phyloP scores from a whole-genome alignment of 2,797 vertebrate genomes.

The Microctenopoma stevenorrisi region DNA sequence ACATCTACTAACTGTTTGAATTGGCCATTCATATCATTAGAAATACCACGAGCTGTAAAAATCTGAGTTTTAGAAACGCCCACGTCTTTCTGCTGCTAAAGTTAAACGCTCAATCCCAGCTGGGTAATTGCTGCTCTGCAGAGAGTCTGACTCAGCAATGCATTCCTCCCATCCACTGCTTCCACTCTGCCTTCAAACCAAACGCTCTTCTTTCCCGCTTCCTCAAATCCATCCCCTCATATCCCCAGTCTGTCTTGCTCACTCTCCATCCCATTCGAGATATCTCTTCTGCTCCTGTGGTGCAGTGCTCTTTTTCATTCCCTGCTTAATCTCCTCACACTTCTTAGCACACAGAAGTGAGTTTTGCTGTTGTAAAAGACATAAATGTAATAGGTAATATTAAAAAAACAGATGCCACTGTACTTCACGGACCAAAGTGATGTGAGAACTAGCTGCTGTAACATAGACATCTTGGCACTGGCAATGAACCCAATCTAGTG shows the following conservation, averaged over 20 bases:
- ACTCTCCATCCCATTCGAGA: not conserved
- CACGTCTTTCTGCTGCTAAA: constrained; percentile 45
- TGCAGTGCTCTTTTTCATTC: not conserved
- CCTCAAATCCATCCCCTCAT: constrained; percentile 11
- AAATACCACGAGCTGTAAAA: not conserved
- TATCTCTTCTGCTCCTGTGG: constrained; percentile 3
- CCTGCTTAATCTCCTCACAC: constrained; percentile 20
- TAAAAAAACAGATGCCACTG: not conserved
- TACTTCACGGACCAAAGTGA: not conserved
- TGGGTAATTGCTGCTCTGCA: constrained; percentile 74
- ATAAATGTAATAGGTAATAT: not conserved
- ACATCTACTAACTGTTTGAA: constrained; percentile 4
- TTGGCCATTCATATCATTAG: not conserved
- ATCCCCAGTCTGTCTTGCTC: constrained; percentile 22
- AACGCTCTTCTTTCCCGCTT: constrained; percentile 10
- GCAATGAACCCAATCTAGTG: constrained; percentile 38
- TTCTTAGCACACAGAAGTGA: not conserved
- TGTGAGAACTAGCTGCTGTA: not conserved
- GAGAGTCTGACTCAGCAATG: constrained; percentile 80
- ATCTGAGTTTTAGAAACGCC: constrained; percentile 15
- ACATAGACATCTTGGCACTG: not conserved
- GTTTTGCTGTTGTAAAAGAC: not conserved
- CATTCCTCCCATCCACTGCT: constrained; percentile 46
- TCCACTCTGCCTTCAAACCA: constrained; percentile 26
- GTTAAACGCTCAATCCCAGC: constrained; percentile 65